Evolutionary conservation across 1,140 invertebrate species (phyloP), one percentile per base, ranked within the genome.

Genomic region (Frieseomelitta varia): DNA sequence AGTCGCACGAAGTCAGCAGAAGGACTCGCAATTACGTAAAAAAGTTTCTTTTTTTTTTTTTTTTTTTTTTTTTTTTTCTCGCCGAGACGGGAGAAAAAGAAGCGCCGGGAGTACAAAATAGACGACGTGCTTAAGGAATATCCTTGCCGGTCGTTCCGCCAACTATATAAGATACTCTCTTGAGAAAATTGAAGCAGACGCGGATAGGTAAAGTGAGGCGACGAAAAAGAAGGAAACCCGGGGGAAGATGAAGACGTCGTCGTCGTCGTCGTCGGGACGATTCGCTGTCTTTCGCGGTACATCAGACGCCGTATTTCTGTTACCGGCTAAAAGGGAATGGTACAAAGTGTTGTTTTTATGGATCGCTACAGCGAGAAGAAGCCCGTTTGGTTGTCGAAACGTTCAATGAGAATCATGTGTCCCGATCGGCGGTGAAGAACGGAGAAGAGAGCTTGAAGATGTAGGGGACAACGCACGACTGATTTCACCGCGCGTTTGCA

Each of bases 101-200:
- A 61, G 55, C 6, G 53, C 6, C 15, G 24, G 39, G 55, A 39
- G 80, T 30, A 78, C 55, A 78, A 78, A 79, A 77, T 83, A 83
- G 81, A 83, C 74, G 75, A 79, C 76, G 81, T 63, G 67, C 81
- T 84, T 84, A 84, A 84, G 76, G 75, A 79, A 79, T 84, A 84
- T 84, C 75, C 67, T 55, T 67, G 81, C 39, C 75, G 81, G 81
- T 83, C 74, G 81, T 78, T 69, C 53, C 75, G 12, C 39, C 58
- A 17, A 56, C 63, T 79, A 51, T 84, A 79, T 79, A 84, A 47
- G 81, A 79, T 78, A 58, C 53, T 83, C 81, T 84, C 81, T 84
- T 69, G 81, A 84, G 81, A 84, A 79, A 84, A 84, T 84, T 84
- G 81, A 84, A 79, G 81, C 80, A 34, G 51, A 76, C 80, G 58